Evolutionary conservation across 2,113 vertebrate species (phyloP).

Genomic region (Macquaria australasica): DNA sequence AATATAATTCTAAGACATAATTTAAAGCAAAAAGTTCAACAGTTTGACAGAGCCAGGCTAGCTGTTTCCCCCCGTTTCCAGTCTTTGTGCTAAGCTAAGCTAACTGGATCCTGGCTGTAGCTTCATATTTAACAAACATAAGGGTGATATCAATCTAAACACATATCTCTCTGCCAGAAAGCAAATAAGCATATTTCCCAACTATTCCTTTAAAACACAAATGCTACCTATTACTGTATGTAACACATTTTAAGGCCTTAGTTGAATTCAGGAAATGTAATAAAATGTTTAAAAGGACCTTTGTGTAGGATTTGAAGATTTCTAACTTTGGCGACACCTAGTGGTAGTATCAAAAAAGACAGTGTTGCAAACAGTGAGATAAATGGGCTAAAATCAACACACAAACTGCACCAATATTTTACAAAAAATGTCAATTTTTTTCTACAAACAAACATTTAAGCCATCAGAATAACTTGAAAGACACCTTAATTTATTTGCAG

Average conservation of each 20-base stretch:
- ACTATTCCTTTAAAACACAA: not conserved
- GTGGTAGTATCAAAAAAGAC: constrained; percentile 11
- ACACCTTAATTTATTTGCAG: not conserved
- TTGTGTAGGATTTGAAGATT: constrained; percentile 5
- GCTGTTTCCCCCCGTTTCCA: not conserved
- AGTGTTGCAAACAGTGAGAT: not conserved
- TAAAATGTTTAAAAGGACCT: constrained; percentile 11
- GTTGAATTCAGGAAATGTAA: constrained; percentile 1
- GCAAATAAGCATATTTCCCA: not conserved
- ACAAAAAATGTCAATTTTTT: not conserved
- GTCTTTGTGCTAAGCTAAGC: constrained; percentile 3
- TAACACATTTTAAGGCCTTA: not conserved
- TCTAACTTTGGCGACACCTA: constrained; percentile 33
- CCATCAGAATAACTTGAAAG: not conserved
- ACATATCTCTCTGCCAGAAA: too few relatives aligned
- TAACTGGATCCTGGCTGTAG: not conserved
- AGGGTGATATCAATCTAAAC: not conserved
- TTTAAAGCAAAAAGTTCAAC: not conserved
- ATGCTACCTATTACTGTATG: not conserved
- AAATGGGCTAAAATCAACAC: not conserved
- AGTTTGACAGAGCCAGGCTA: not conserved
- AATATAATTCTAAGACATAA: not conserved
- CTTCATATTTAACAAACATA: not conserved
- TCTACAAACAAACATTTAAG: not conserved
- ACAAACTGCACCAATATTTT: not conserved